Conservation (phyloP, 2,113 vertebrate species). For the Tichodroma muraria region DNA sequence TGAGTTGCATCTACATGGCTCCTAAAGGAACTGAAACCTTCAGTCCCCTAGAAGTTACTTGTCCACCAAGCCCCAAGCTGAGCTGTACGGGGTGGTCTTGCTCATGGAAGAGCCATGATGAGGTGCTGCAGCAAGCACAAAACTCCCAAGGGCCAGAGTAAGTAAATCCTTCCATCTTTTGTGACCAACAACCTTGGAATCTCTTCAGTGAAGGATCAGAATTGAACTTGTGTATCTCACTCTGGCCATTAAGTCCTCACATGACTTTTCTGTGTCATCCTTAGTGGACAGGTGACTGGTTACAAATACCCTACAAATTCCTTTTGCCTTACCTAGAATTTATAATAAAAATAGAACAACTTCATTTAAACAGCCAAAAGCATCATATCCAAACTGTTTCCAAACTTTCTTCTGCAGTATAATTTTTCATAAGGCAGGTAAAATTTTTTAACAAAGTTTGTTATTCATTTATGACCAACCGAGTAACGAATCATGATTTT, state of each 20-base stretch:
- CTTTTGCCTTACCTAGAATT: background rate
- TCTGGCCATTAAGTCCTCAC: background rate
- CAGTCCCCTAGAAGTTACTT: background rate
- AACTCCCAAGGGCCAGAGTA: background rate
- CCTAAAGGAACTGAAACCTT: background rate
- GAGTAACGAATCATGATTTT: background rate
- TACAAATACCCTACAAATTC: background rate
- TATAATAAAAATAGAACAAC: background rate
- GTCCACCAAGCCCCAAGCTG: too few relatives aligned
- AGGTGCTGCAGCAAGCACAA: background rate
- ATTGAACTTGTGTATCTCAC: background rate
- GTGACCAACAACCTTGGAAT: background rate
- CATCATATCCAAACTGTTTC: background rate
- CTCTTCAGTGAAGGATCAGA: background rate
- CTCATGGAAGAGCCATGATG: background rate
- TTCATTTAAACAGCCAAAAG: background rate
- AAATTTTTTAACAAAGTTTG: background rate
- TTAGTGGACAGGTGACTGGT: background rate
- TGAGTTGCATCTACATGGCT: background rate
- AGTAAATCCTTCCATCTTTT: background rate
- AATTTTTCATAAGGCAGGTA: background rate
- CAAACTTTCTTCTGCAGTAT: background rate
- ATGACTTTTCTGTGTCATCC: fast-evolving
- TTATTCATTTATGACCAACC: background rate
- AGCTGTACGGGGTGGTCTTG: fast-evolving